phyloP scores from a whole-genome alignment of 2,888 invertebrate genomes.

The Calameuta idolon region DNA sequence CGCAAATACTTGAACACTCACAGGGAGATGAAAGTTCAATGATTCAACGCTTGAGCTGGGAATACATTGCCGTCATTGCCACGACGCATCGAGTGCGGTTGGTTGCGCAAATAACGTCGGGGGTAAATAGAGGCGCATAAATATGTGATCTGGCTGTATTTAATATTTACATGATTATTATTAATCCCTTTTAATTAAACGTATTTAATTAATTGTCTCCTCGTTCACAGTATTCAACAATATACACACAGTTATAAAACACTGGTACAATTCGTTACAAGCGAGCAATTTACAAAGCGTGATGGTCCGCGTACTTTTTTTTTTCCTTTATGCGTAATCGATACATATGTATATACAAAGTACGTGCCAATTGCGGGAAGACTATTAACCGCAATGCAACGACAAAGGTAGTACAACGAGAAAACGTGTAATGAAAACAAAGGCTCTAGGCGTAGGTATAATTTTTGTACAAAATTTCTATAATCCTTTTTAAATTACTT shows the following conservation, averaged over 20 bases:
- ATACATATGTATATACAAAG: neutral
- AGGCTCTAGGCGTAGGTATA: neutral
- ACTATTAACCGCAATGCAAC: neutral
- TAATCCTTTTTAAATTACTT: neutral
- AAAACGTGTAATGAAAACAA: neutral
- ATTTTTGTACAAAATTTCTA: neutral
- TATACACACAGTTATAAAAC: constrained; percentile 29
- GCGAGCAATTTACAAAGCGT: constrained; percentile 48
- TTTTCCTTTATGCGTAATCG: neutral
- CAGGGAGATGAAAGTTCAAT: neutral
- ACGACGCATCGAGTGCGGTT: neutral
- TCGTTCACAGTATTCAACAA: constrained; percentile 16
- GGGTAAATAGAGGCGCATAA: neutral
- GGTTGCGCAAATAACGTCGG: neutral
- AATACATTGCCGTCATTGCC: neutral
- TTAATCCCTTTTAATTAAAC: constrained; percentile 17
- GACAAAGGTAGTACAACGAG: neutral
- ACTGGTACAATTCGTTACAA: constrained; percentile 37
- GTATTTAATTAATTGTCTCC: constrained; percentile 25
- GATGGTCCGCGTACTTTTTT: neutral
- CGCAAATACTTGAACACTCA: neutral
- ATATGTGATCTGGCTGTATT: neutral
- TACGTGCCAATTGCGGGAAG: neutral
- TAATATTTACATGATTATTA: constrained; percentile 34
- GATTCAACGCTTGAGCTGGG: neutral